Base-by-base conservation (phyloP, 1,140 invertebrate species). In the Drosophila ambigua region DNA sequence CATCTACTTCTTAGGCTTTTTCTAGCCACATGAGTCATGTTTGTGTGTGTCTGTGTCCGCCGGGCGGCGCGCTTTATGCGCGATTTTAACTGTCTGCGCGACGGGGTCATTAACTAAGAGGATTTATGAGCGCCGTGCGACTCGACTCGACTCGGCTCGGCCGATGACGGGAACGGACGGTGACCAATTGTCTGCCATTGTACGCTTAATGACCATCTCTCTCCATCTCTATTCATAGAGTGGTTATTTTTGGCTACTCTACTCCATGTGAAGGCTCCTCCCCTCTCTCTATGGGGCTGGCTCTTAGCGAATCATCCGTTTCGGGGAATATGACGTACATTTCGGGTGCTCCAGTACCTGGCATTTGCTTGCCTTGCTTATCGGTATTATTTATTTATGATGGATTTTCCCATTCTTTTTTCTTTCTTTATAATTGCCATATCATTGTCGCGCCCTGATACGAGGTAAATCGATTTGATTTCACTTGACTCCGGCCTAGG, bases 71-170 rank as follows among this genome's bases (percentile, higher is more conserved):
- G 64, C 62, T 84, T 84, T 83, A 83, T 83, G 72, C 72, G 76
- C 65, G 64, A 75, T 82, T 76, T 87, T 87, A 87, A 87, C 83
- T 69, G 82, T 79, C 82, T 87, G 82, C 75, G 62, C 82, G 82
- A 85, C 82, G 82, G 78, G 82, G 82, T 85, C 82, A 85, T 85
- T 85, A 85, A 85, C 82, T 85, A 85, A 76, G 82, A 82, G 82
- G 83, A 85, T 85, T 85, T 85, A 85, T 85, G 82, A 87, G 82
- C 69, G 59, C 77, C 72, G 74, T 72, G 77, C 45, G 71, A 73
- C 52, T 16, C 8, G 35, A 35, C 4, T 6, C 16, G 16, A 73
- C 46, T 16, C 8, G 35, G 50, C 4, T 6, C n/a, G n/a, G n/a
- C 23, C 9, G 31, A n/a, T 16, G 75, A 75, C 64, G 61, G 64